Conservation (phyloP, 1,140 invertebrate genomes). For the Linepithema humile region DNA sequence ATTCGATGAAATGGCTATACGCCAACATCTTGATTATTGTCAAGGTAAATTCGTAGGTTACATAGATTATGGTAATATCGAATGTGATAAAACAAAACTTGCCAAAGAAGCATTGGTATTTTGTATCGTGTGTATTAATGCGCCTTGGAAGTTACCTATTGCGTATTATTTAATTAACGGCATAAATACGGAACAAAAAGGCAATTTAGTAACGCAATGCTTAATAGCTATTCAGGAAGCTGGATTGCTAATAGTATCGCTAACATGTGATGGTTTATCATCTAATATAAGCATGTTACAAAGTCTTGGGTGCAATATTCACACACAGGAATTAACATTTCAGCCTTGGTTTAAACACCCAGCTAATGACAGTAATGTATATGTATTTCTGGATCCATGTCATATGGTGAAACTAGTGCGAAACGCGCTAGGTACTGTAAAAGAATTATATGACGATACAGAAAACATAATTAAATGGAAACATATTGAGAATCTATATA, state of each 20-base stretch:
- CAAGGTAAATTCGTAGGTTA: not conserved
- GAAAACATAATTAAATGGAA: not conserved
- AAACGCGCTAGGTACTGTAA: not conserved
- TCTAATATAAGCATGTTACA: not conserved
- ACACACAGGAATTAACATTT: not conserved
- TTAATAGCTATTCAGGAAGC: not conserved
- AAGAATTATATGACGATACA: not conserved
- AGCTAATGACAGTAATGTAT: not conserved
- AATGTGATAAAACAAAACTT: not conserved
- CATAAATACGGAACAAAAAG: not conserved
- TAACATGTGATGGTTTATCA: not conserved
- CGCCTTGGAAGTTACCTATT: not conserved
- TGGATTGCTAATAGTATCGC: not conserved
- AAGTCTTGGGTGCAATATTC: not conserved
- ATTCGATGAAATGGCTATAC: not conserved
- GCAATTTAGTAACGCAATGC: conserved; percentile 9
- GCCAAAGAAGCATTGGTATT: not conserved
- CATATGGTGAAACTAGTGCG: not conserved
- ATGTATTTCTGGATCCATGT: not conserved
- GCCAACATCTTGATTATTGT: not conserved
- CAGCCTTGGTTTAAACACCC: conserved; percentile 7
- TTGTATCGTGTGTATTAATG: not conserved
- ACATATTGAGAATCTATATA: not conserved
- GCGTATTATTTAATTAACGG: not conserved
- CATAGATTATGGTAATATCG: not conserved